Evolutionary conservation across 2,888 invertebrate species (phyloP).

Genomic region (Tribolium freemani): DNA sequence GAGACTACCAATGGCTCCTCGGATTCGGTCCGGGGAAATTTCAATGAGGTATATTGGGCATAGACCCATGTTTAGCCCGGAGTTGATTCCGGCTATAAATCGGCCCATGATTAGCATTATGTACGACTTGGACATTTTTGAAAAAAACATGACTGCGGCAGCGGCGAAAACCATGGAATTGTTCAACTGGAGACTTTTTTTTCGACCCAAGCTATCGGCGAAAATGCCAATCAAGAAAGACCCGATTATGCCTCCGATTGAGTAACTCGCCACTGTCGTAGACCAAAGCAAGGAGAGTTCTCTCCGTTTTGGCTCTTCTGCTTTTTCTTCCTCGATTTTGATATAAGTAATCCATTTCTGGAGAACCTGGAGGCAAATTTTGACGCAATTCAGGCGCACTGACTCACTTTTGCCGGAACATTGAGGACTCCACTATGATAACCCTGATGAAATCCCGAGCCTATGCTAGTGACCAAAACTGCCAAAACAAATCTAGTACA

Average conservation of each 20-base stretch:
- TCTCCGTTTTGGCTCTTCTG: neutral
- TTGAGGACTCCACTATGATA: conserved; percentile 95
- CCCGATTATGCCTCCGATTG: conserved; percentile 89
- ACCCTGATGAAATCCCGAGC: conserved; percentile 94
- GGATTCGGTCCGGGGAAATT: conserved; percentile 84
- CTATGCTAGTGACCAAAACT: conserved; percentile 86
- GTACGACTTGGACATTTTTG: conserved; percentile 78
- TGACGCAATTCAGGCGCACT: neutral
- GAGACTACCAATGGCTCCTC: conserved; percentile 86
- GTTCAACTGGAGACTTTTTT: conserved; percentile 84
- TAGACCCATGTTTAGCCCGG: conserved; percentile 87
- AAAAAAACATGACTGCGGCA: conserved; percentile 75
- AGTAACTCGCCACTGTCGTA: neutral
- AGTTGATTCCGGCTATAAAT: conserved; percentile 84
- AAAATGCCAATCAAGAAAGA: conserved; percentile 79
- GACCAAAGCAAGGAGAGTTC: conserved; percentile 1
- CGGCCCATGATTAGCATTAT: conserved; percentile 86
- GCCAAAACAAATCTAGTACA: conserved; percentile 77
- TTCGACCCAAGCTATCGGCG: conserved; percentile 79
- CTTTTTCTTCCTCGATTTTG: neutral
- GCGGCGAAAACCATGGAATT: conserved; percentile 82
- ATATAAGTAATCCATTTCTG: neutral
- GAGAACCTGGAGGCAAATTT: neutral
- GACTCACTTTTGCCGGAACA: conserved; percentile 65
- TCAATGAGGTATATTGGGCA: conserved; percentile 91